Conservation (phyloP, 2,797 vertebrate genomes). For the Poliocrania exsul region DNA sequence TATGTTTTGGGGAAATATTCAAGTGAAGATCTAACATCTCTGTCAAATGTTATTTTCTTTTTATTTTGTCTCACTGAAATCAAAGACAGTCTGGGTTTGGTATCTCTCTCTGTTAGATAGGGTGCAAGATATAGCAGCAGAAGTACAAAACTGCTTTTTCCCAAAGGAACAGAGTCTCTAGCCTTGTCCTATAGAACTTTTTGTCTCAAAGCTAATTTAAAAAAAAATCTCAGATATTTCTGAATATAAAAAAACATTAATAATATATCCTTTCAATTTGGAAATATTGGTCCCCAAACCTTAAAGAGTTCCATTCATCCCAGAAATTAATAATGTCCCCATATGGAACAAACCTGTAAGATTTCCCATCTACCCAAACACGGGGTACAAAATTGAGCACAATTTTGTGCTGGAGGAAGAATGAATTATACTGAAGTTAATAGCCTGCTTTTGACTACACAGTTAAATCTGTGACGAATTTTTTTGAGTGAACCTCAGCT, state of each 20-base stretch:
- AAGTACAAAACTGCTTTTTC: not conserved
- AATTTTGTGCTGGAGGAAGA: not conserved
- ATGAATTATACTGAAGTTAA: not conserved
- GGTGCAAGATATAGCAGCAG: not conserved
- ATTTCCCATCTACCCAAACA: not conserved
- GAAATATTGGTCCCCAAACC: not conserved
- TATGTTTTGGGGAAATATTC: not conserved
- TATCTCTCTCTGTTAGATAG: not conserved
- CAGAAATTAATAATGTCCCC: not conserved
- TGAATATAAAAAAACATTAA: not conserved
- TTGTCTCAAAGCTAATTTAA: not conserved
- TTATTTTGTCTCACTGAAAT: not conserved
- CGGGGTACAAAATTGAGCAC: rapidly evolving
- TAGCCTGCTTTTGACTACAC: rapidly evolving
- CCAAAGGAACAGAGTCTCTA: not conserved
- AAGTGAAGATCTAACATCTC: not conserved
- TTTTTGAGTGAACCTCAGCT: not conserved
- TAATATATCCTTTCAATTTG: not conserved
- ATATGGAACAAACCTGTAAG: not conserved
- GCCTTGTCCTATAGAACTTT: not conserved
- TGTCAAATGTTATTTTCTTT: constrained; percentile 10
- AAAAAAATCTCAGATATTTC: not conserved
- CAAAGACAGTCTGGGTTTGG: not conserved
- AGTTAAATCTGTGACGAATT: not conserved
- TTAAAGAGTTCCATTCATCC: not conserved